Evolutionary conservation across 2,888 invertebrate genomes (phyloP), one percentile per base, ranked within the genome.

Genomic region (Rhyacophila evoluta): DNA sequence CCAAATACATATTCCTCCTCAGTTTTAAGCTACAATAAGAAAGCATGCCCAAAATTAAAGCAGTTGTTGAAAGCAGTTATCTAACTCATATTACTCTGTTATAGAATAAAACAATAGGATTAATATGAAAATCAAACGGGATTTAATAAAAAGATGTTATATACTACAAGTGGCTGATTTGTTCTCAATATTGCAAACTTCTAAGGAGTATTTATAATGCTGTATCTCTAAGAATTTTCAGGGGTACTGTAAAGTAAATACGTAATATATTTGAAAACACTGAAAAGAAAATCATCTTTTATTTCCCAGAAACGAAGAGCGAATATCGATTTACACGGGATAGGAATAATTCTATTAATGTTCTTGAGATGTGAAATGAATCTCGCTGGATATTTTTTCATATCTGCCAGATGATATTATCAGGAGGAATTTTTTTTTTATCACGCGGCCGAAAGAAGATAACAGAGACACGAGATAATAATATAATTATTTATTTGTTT

Each of bases 301-400:
- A 10, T 55, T 19, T 55, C 15, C 2, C 0, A 55, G 55, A 55
- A 55, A 19, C 55, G 55, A 55, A 10, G 55, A 15, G 55, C 19
- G 55, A 55, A 55, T 55, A 55, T 55, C 55, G 55, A 55, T 55
- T 55, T 55, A 55, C 55, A 55, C 55, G 55, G 19, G 55, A 55
- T 55, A 19, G 19, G 55, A 55, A 55, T 55, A 55, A 55, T 55
- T 55, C 19, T 55, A 55, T 55, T 55, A 55, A 55, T 25, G 55
- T 55, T 55, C 12, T 19, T 19, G 15, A 55, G 25, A 55, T 55
- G 55, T 55, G 55, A 55, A 19, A 55, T 55, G 55, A 55, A 55
- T 55, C 55, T 55, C 25, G 25, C 8, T 19, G 55, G 55, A 8
- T 55, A 33, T 55, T 55, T 55, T 55, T 55, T 25, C 19, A 41